A percentile compares a stretch with the other conserved stretches of the same genome.
Conservation (phyloP, 2,113 vertebrate species). For the Xerus inauris region DNA sequence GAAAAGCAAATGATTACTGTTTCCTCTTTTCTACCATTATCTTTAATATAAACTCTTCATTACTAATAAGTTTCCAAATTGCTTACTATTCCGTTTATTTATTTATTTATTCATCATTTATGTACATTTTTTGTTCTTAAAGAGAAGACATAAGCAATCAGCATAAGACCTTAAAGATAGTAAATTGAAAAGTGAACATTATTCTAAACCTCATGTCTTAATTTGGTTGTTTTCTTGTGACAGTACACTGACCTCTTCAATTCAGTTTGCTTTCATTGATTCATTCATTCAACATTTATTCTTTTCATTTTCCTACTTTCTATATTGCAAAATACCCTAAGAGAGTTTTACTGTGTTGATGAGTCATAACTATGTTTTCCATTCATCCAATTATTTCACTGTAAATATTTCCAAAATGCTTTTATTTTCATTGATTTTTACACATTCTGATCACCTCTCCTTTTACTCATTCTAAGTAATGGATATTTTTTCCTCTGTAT, state of each 20-base stretch:
- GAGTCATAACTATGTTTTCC: constrained; percentile 31
- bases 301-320: neutral
- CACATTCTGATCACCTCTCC: constrained; percentile 45
- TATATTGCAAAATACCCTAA: constrained; percentile 7
- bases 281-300: neutral
- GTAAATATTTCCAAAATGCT: constrained; percentile 29
- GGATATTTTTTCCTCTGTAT: constrained; percentile 42
- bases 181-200: neutral
- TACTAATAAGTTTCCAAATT: neutral
- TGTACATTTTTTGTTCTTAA: neutral
- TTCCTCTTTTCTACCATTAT: neutral
- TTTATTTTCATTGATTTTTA: constrained; percentile 52
- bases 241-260: neutral
- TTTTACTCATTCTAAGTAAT: constrained; percentile 51
- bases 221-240: neutral
- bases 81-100: neutral
- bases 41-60: neutral
- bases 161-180: neutral
- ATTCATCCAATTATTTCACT: constrained; percentile 43
- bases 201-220: neutral
- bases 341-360: neutral
- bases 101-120: neutral
- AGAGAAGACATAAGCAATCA: neutral
- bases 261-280: neutral
- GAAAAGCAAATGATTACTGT: neutral